Evolutionary conservation across 2,888 invertebrate genomes (phyloP).

Genomic region (Caenorhabditis wallacei): DNA sequence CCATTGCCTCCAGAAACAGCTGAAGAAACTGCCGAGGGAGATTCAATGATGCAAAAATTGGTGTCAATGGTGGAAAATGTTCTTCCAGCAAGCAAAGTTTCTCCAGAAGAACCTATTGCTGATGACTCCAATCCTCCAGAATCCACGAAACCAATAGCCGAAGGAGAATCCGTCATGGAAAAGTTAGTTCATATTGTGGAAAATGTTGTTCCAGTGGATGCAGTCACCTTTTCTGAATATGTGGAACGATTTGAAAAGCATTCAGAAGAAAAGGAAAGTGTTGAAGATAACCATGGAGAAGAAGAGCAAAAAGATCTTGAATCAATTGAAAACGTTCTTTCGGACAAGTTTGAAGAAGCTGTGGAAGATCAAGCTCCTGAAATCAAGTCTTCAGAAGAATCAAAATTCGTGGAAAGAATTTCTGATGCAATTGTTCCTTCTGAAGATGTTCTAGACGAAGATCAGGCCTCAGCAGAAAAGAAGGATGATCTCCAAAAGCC

Average conservation of each 20-base stretch:
- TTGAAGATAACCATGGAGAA: not conserved
- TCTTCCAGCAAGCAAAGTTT: not conserved
- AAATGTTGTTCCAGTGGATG: not conserved
- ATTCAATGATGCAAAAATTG: not conserved
- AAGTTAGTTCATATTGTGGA: not conserved
- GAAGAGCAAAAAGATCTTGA: not conserved
- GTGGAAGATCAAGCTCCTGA: not conserved
- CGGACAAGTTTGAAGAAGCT: not conserved
- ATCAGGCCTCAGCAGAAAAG: not conserved
- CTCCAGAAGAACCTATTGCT: too few species aligned
- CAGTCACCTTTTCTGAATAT: not conserved
- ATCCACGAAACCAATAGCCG: not conserved
- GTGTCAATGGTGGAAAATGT: not conserved
- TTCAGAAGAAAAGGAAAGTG: not conserved
- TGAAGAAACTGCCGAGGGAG: not conserved
- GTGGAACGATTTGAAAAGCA: not conserved
- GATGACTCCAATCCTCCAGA: not conserved
- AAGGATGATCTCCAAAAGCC: not conserved
- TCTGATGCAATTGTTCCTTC: not conserved
- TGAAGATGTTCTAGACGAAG: constrained; percentile 3
- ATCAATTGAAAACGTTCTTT: not conserved
- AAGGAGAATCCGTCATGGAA: not conserved
- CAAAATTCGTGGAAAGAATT: not conserved
- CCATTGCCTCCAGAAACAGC: not conserved
- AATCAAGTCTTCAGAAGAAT: not conserved